phyloP scores from a whole-genome alignment of 1,140 invertebrate genomes.

The Drosophila nikananu region DNA sequence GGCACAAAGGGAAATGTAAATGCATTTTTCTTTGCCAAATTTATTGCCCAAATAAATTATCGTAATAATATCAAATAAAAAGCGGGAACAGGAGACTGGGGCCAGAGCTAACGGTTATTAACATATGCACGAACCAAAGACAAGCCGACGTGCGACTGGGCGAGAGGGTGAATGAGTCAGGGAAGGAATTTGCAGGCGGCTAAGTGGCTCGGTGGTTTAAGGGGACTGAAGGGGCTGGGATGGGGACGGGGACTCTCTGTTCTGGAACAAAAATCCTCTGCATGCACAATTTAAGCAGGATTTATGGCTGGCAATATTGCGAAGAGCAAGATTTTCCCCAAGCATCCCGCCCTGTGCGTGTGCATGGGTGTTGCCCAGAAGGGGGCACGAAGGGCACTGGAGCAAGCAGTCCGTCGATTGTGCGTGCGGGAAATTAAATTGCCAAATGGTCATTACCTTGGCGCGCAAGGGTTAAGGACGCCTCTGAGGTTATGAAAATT shows the following conservation, averaged over 20 bases:
- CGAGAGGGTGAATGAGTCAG: conserved; percentile 31
- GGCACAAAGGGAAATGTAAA: conserved; percentile 72
- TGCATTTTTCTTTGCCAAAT: conserved; percentile 78
- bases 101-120: conserved; percentile 80
- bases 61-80: conserved; percentile 84
- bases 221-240: neutral
- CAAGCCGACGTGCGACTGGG: conserved; percentile 34
- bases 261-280: conserved; percentile 84
- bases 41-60: conserved; percentile 83
- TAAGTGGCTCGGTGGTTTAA: conserved; percentile 42
- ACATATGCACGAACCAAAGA: conserved; percentile 72
- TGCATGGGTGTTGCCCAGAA: neutral
- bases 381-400: conserved; percentile 21
- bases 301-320: conserved; percentile 83
- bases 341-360: conserved; percentile 8
- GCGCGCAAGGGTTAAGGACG: conserved; percentile 67
- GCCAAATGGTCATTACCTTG: conserved; percentile 79
- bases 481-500: conserved; percentile 72
- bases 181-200: conserved; percentile 55
- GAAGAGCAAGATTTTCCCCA: conserved; percentile 57
- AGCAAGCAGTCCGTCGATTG: conserved; percentile 71
- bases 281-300: conserved; percentile 84
- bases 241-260: conserved; percentile 42
- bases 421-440: conserved; percentile 82
- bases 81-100: conserved; percentile 6